These are phyloP conservation scores for Hypanus sabinus DNA, from an alignment of 2,113 vertebrate genomes.

Conservation along the genomic window DNA sequence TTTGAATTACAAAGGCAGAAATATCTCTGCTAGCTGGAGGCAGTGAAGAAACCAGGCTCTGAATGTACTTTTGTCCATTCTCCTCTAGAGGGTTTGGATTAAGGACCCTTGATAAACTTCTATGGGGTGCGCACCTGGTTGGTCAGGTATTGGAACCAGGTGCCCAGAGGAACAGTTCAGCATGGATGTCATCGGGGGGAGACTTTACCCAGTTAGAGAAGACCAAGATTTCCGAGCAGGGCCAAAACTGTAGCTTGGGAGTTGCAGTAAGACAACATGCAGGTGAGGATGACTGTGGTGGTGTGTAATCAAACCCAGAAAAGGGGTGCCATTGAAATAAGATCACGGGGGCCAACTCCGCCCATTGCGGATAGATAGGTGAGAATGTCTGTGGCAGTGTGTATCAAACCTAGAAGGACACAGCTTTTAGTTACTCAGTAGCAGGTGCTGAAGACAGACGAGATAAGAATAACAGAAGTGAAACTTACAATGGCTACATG, in stretches of 20 bases:
- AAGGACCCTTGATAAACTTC: neutral
- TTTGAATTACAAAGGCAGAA: neutral
- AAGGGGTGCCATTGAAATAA: too few relatives aligned
- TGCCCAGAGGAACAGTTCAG: neutral
- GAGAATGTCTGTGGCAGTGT: too few relatives aligned
- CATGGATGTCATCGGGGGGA: neutral
- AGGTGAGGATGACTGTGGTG: too few relatives aligned
- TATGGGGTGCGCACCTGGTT: neutral
- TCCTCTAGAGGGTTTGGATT: neutral
- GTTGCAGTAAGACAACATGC: too few relatives aligned
- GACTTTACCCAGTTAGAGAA: neutral
- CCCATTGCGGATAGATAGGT: too few relatives aligned
- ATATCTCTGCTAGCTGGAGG: neutral
- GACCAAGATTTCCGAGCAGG: neutral
- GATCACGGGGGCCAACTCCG: too few relatives aligned
- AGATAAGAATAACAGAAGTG: too few relatives aligned
- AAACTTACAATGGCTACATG: too few relatives aligned
- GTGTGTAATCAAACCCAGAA: too few relatives aligned
- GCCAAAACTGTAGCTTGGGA: neutral
- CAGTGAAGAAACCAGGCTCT: neutral
- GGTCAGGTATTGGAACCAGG: neutral
- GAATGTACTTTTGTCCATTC: neutral
- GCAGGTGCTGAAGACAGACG: too few relatives aligned
- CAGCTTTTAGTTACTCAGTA: too few relatives aligned
- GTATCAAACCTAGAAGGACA: too few relatives aligned